phyloP scores from a whole-genome alignment of 2,113 vertebrate genomes.

The Polyodon spathula region DNA sequence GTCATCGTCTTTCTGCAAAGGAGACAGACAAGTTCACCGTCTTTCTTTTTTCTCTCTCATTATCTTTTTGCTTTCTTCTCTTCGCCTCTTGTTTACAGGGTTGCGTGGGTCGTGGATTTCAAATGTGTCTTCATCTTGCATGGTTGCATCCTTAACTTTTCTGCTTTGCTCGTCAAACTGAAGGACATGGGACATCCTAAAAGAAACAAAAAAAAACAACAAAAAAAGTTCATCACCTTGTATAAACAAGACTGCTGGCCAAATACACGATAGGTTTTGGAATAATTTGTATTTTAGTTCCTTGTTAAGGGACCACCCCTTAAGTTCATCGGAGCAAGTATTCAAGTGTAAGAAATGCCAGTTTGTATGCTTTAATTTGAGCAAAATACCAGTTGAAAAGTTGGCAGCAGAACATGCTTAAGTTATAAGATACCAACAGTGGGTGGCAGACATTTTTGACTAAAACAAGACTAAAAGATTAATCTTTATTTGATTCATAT shows the following conservation, averaged over 20 bases:
- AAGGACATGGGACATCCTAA: slow-evolving; percentile 89
- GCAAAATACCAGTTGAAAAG: neutral
- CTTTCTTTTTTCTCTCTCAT: slow-evolving; percentile 91
- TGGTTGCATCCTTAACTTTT: slow-evolving; percentile 92
- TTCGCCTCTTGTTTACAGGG: slow-evolving; percentile 87
- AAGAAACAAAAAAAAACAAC: slow-evolving; percentile 36
- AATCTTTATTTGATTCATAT: too few relatives aligned
- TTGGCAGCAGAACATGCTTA: neutral
- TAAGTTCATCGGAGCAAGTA: too few relatives aligned
- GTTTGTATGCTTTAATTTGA: neutral
- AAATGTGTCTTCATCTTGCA: slow-evolving; percentile 94
- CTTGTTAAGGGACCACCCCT: too few relatives aligned
- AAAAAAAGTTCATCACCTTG: slow-evolving; percentile 30
- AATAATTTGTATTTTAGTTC: neutral
- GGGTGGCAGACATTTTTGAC: too few relatives aligned
- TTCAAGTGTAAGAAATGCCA: neutral
- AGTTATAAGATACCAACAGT: too few relatives aligned
- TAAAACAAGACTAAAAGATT: too few relatives aligned
- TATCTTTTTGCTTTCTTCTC: slow-evolving; percentile 95
- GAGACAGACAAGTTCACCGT: slow-evolving; percentile 36
- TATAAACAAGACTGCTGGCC: slow-evolving; percentile 8
- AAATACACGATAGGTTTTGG: slow-evolving; percentile 29
- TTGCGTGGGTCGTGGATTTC: slow-evolving; percentile 96
- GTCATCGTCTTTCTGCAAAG: neutral
- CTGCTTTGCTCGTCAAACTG: slow-evolving; percentile 91